Conservation (phyloP, 1,140 invertebrate genomes). For the Tetragonula clypearis region DNA sequence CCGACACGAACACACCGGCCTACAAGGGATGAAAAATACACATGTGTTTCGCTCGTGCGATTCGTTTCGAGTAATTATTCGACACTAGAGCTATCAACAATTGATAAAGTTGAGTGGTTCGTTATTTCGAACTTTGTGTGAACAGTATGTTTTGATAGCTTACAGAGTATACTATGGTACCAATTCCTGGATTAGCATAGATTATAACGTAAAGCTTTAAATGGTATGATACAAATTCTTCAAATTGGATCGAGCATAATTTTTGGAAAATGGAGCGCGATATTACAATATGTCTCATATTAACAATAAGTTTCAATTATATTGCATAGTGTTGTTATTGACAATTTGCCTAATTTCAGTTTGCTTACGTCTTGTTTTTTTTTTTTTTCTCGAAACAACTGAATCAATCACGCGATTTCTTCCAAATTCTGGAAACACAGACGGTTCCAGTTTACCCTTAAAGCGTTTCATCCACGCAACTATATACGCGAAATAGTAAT, state of each 20-base stretch:
- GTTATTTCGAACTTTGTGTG: neutral
- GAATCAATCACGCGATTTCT: too few species aligned
- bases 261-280: neutral
- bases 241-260: neutral
- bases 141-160: neutral
- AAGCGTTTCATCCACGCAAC: neutral
- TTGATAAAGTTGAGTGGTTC: neutral
- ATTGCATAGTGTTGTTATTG: too few species aligned
- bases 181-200: too few species aligned
- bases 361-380: too few species aligned
- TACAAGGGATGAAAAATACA: neutral
- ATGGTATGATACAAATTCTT: neutral
- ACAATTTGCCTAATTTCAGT: too few species aligned
- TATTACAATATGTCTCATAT: too few species aligned
- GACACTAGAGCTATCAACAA: neutral
- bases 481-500: neutral
- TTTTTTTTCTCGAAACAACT: too few species aligned
- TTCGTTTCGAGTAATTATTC: neutral
- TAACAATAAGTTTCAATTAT: too few species aligned
- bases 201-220: too few species aligned
- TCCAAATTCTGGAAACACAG: too few species aligned
- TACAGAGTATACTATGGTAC: neutral
- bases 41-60: neutral
- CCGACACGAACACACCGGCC: slow-evolving; percentile 20
- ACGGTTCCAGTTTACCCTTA: too few species aligned